Base-by-base conservation (phyloP, 2,113 vertebrate genomes). In the Cacatua alba region DNA sequence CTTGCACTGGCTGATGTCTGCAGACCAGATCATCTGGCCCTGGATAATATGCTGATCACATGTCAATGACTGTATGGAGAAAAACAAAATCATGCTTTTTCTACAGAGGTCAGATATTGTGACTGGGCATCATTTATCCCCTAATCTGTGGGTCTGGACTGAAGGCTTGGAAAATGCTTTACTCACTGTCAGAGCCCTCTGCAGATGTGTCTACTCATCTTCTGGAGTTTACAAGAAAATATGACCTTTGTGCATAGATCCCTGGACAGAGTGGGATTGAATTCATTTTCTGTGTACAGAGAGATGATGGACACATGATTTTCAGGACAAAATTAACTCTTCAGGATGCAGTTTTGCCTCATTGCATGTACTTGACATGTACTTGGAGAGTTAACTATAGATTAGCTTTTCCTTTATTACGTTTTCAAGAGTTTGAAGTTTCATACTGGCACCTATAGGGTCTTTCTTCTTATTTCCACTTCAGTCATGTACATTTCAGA, bases 121-220 rank as follows among this genome's bases (percentile, higher is more conserved):
- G 68, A 51, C 71, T 88, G 63, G 64, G 46, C 90, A 39, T 43
- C 4, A 5, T 48, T 90, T 86, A 74, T 46, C 17, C 59, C 39
- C 59, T 88, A 57, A 90, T 95, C 88, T 94, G 77, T 20, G 43
- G 51, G 41, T 92, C 82, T 92, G 92, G 75, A 57, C 67, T 92
- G 53, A 79, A 90, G 93, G 70, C 46, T 69, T 80, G 67, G 65
- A 28, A 35, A 55, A 33, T 29, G 23, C 49, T 82, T 83, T 78
- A 13, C 52, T 75, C 29, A 0, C 28, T 59, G 76, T 64, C 82
- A 77, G 48, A 63, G 52, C 46, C 67, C 55, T 88, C 39, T 86
- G 80, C 74, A 79, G 57, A 84, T 69, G 74, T 57, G 65, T 52
- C 84, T 46, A 17, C 46, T 92, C 92, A 68, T 70, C 88, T 81